A percentile compares a stretch with the other conserved stretches of the same genome.
Conservation (phyloP, 2,113 vertebrate genomes). For the Eptesicus fuscus region DNA sequence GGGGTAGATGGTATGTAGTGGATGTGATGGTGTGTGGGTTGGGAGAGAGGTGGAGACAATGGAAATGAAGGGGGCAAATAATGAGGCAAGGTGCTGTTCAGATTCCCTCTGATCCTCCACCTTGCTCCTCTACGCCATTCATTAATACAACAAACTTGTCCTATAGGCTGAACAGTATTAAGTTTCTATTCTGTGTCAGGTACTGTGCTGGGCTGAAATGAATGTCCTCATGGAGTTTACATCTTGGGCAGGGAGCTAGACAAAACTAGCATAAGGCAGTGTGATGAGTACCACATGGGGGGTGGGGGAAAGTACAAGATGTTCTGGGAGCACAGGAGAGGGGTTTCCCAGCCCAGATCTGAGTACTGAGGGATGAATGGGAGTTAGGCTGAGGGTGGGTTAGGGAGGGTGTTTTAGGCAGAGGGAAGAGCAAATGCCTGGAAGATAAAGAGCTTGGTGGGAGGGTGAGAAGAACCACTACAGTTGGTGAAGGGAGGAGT, state of each 20-base stretch:
- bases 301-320: fast-evolving
- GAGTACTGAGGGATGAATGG: neutral
- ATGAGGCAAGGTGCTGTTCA: neutral
- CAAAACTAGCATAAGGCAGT: neutral
- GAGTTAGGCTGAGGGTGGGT: neutral
- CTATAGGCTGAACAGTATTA: neutral
- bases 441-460: neutral
- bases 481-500: neutral
- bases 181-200: neutral
- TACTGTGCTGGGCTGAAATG: neutral
- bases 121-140: neutral
- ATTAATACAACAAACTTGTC: neutral
- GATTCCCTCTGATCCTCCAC: neutral
- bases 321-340: neutral
- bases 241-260: neutral
- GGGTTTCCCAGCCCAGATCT: neutral
- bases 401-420: neutral
- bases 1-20: neutral
- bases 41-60: neutral
- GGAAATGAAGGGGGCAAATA: neutral
- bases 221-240: neutral
- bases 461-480: neutral
- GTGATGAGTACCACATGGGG: no score
- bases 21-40: neutral
- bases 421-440: neutral